Conservation (phyloP, 2,888 invertebrate genomes). For the Agrotis puta region DNA sequence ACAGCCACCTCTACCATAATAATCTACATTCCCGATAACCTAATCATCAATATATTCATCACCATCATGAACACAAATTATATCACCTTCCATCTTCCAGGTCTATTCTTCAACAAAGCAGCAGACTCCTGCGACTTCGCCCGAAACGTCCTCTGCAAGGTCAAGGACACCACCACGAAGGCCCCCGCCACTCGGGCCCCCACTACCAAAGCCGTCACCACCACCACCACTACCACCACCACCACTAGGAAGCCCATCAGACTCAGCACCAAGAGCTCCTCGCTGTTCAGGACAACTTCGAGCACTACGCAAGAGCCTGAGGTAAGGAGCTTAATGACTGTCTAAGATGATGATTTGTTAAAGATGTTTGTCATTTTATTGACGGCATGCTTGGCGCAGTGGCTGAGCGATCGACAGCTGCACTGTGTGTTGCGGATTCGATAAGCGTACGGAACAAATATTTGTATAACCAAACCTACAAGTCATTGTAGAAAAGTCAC, state of each 20-base stretch:
- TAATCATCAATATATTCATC: too few species aligned
- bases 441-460: too few species aligned
- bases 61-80: background rate
- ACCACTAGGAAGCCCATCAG: conserved; percentile 84
- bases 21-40: too few species aligned
- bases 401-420: too few species aligned
- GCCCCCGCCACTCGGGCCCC: conserved; percentile 79
- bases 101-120: conserved; percentile 97
- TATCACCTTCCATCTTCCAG: conserved; percentile 79
- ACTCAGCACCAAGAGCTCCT: conserved; percentile 84
- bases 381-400: too few species aligned
- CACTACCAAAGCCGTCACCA: conserved; percentile 82
- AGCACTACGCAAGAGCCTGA: conserved; percentile 84
- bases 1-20: too few species aligned
- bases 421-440: too few species aligned
- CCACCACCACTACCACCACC: conserved; percentile 84
- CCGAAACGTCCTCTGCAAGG: conserved; percentile 96
- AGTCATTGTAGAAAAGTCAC: too few species aligned
- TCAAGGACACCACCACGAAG: conserved; percentile 86
- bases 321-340: conserved; percentile 56
- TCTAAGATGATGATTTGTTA: background rate
- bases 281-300: conserved; percentile 84
- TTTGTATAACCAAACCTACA: too few species aligned
- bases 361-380: background rate
- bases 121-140: conserved; percentile 98